Conservation (phyloP, 2,888 invertebrate species). For the Oligia fasciuncula region DNA sequence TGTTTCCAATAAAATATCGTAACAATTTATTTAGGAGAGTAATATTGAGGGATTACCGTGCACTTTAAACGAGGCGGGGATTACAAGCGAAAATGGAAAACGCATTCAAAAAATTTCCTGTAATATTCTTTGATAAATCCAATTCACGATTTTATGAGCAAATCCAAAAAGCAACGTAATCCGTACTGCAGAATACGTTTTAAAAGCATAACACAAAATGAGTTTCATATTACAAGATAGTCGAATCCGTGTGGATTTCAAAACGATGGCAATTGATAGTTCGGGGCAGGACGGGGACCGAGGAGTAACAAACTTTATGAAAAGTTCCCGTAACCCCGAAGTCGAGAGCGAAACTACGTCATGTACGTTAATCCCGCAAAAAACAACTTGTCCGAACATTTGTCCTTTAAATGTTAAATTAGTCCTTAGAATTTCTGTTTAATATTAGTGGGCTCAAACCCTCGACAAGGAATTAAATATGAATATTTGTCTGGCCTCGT, state of each 20-base stretch:
- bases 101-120: constrained; percentile 32
- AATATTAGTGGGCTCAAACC: constrained; percentile 81
- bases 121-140: constrained; percentile 39
- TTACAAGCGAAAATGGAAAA: constrained; percentile 51
- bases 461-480: constrained; percentile 85
- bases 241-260: constrained; percentile 65
- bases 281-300: constrained; percentile 45
- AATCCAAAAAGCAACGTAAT: constrained; percentile 38
- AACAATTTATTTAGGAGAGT: constrained; percentile 28
- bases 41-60: constrained; percentile 60
- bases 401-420: constrained; percentile 64
- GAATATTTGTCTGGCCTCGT: constrained; percentile 86
- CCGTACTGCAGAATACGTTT: constrained; percentile 43
- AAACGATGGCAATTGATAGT: constrained; percentile 70
- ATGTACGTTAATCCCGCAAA: constrained; percentile 35
- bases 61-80: constrained; percentile 47
- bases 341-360: constrained; percentile 23
- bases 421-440: constrained; percentile 80
- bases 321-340: constrained; percentile 57
- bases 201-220: constrained; percentile 56
- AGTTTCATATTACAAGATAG: constrained; percentile 59
- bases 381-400: constrained; percentile 46
- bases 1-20: constrained; percentile 46
- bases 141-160: constrained; percentile 27
- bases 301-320: constrained; percentile 56